A percentile compares a stretch with the other conserved stretches of the same genome.
phyloP scores from a whole-genome alignment of 92 coral and sea anemone genomes.

The Scolanthus callimorphus region DNA sequence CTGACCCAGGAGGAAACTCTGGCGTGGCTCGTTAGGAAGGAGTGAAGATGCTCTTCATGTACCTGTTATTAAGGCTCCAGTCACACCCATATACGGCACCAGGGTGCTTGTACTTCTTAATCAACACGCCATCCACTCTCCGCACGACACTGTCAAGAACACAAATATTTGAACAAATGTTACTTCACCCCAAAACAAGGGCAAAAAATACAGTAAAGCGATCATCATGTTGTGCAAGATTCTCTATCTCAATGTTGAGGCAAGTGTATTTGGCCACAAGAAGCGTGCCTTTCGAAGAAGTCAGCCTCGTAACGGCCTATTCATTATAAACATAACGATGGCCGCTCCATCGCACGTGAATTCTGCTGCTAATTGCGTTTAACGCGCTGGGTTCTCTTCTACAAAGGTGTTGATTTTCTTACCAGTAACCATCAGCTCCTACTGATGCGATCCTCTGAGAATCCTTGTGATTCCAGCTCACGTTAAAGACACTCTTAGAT shows the following conservation, averaged over 20 bases:
- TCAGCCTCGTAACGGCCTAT: no score
- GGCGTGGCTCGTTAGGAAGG: no score
- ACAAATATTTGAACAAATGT: neutral
- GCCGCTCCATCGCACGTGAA: no score
- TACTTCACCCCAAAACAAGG: neutral
- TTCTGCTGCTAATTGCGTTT: no score
- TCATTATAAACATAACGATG: no score
- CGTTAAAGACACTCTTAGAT: conserved; percentile 76
- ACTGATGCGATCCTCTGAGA: conserved; percentile 85
- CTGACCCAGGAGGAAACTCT: neutral
- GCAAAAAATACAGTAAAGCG: neutral
- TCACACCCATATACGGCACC: conserved; percentile 98
- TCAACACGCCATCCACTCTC: conserved; percentile 76
- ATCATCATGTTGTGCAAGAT: no score
- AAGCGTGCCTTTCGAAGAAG: no score
- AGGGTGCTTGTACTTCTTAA: conserved; percentile 90
- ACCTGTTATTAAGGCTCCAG: conserved; percentile 99
- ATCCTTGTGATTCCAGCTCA: conserved; percentile 98
- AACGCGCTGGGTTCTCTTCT: no score
- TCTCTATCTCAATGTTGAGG: no score
- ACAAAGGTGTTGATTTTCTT: no score
- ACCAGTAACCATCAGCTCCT: conserved; percentile 87
- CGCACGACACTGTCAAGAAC: conserved; percentile 63
- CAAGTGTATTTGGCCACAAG: no score
- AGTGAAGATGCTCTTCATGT: neutral